Percentiles rank a stretch among this genome's conserved stretches.
These are phyloP conservation scores for Premnoplex brunnescens DNA, from an alignment of 2,797 vertebrate species.

Conservation along the genomic window DNA sequence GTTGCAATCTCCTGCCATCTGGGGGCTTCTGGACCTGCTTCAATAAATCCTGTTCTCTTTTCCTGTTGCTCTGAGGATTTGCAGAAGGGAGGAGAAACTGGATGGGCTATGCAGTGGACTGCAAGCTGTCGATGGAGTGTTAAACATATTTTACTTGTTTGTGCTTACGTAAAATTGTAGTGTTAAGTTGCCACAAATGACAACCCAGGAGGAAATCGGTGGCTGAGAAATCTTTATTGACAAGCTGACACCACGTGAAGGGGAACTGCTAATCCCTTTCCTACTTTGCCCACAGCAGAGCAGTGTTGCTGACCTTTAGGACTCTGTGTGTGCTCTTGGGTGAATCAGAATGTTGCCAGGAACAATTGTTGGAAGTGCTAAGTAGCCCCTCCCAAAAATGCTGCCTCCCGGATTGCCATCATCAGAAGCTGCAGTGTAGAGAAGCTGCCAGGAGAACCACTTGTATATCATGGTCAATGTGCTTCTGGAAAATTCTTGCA, in stretches of 20 bases:
- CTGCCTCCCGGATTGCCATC: neutral
- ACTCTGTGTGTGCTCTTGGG: neutral
- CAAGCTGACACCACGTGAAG: neutral
- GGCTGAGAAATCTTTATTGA: neutral
- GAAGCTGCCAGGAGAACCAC: neutral
- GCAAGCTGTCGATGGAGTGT: neutral
- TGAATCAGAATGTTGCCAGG: neutral
- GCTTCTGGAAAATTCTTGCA: neutral
- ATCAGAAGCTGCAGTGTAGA: neutral
- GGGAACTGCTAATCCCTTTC: neutral
- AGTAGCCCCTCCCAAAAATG: neutral
- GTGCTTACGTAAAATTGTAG: neutral
- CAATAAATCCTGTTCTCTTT: constrained; percentile 52
- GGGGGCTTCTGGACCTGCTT: constrained; percentile 63
- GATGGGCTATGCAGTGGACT: neutral
- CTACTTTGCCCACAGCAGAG: neutral
- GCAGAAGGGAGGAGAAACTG: neutral
- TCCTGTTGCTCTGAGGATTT: constrained; percentile 52
- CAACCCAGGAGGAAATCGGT: neutral
- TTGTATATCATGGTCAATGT: neutral
- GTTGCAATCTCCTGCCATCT: constrained; percentile 45
- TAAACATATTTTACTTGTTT: neutral
- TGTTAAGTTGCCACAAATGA: neutral
- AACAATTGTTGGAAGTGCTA: neutral
- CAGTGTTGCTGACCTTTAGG: neutral